These are phyloP conservation scores for Anoura caudifer DNA, from an alignment of 2,113 vertebrate species.

Conservation along the genomic window DNA sequence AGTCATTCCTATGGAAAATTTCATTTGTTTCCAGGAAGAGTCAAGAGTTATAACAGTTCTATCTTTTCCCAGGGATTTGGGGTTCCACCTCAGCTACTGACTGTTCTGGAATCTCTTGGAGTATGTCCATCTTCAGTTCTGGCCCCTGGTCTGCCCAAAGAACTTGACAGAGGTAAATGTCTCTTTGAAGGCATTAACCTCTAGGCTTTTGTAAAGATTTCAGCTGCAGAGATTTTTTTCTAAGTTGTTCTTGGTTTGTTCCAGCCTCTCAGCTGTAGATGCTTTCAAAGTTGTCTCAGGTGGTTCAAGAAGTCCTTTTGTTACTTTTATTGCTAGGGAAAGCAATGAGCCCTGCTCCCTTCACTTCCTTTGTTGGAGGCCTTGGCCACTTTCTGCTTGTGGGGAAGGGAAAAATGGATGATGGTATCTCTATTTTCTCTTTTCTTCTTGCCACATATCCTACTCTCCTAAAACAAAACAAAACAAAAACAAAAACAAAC, in stretches of 20 bases:
- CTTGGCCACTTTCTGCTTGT: neutral
- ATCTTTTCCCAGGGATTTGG: neutral
- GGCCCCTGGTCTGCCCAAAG: neutral
- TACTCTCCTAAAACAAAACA: neutral
- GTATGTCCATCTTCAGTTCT: neutral
- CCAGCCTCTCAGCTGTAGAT: neutral
- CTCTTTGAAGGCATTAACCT: neutral
- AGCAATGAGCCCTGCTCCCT: neutral
- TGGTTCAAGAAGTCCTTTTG: neutral
- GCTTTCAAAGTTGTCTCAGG: neutral
- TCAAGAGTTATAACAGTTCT: neutral
- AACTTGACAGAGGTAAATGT: neutral
- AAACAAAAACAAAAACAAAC: too few relatives aligned
- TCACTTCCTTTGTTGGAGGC: neutral
- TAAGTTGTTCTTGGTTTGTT: neutral
- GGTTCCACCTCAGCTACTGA: neutral
- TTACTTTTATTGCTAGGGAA: neutral
- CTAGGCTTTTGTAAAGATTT: neutral
- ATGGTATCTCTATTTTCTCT: neutral
- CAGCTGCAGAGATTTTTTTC: neutral
- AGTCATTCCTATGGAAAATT: neutral
- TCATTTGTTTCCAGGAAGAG: neutral
- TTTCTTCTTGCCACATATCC: neutral
- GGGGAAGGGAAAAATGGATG: neutral
- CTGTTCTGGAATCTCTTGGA: neutral